Conservation (phyloP, 2,888 invertebrate species). For the Chesias legatella region DNA sequence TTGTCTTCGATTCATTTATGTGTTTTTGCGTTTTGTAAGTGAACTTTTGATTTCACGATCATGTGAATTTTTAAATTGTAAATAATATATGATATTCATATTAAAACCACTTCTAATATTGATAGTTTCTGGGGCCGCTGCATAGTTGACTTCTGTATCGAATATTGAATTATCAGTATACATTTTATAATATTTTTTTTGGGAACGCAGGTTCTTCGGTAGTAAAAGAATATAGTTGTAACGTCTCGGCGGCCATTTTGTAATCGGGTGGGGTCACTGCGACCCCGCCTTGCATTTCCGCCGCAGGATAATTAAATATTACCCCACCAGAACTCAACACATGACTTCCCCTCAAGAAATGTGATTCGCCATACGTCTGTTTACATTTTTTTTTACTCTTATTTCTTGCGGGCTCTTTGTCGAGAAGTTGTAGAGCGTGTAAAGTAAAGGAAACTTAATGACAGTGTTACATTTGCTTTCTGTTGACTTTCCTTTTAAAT, state of each 20-base stretch:
- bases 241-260: conserved; percentile 74
- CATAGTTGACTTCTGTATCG: no score
- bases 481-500: conserved; percentile 9
- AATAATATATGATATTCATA: no score
- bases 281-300: conserved; percentile 78
- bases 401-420: conserved; percentile 19
- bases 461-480: conserved; percentile 20
- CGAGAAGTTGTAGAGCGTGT: conserved; percentile 9
- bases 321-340: conserved; percentile 75
- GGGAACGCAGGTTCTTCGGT: conserved; percentile 49
- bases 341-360: conserved; percentile 59
- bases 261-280: conserved; percentile 73
- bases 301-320: conserved; percentile 74
- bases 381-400: conserved; percentile 34
- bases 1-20: no score
- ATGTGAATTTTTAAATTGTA: no score
- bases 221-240: conserved; percentile 64
- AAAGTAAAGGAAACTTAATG: conserved; percentile 27
- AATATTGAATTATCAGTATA: no score
- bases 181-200: no score
- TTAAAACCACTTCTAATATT: no score
- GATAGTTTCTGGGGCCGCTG: no score
- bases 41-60: no score
- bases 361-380: conserved; percentile 52
- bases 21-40: no score